Evolutionary conservation across 1,140 invertebrate genomes (phyloP).

Genomic region (Diabrotica undecimpunctata): DNA sequence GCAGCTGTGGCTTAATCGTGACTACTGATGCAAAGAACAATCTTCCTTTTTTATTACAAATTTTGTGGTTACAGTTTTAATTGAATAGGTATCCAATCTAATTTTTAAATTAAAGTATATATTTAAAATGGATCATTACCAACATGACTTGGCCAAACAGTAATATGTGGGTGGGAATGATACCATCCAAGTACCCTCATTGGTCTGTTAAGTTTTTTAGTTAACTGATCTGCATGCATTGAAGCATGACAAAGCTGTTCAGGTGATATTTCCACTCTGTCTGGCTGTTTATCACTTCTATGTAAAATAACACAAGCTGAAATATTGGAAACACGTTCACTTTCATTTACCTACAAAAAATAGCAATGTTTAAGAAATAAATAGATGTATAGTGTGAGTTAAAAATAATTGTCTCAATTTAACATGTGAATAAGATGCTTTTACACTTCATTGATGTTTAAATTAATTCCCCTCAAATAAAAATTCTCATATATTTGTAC

Average conservation of each 20-base stretch:
- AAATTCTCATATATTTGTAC: too few relatives aligned
- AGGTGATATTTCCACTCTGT: constrained; percentile 82
- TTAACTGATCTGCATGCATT: constrained; percentile 61
- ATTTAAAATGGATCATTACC: constrained; percentile 44
- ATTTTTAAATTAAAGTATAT: too few relatives aligned
- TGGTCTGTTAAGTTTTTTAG: constrained; percentile 55
- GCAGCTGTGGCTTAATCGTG: too few relatives aligned
- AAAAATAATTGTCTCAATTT: too few relatives aligned
- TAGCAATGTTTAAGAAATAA: not conserved
- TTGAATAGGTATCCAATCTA: too few relatives aligned
- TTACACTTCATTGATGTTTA: too few relatives aligned
- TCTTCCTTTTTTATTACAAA: too few relatives aligned
- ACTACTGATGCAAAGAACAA: too few relatives aligned
- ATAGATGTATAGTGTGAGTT: too few relatives aligned
- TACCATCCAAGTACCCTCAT: constrained; percentile 86
- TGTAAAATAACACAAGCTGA: constrained; percentile 73
- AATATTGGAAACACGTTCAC: constrained; percentile 61
- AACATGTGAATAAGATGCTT: too few relatives aligned
- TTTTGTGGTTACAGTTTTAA: too few relatives aligned
- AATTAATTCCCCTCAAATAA: too few relatives aligned
- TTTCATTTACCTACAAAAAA: constrained; percentile 56
- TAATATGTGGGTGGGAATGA: constrained; percentile 89
- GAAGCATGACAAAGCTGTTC: constrained; percentile 70
- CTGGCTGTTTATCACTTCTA: constrained; percentile 78
- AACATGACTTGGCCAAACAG: constrained; percentile 84